Conservation (phyloP, 2,888 invertebrate genomes). For the Teleogryllus oceanicus region DNA sequence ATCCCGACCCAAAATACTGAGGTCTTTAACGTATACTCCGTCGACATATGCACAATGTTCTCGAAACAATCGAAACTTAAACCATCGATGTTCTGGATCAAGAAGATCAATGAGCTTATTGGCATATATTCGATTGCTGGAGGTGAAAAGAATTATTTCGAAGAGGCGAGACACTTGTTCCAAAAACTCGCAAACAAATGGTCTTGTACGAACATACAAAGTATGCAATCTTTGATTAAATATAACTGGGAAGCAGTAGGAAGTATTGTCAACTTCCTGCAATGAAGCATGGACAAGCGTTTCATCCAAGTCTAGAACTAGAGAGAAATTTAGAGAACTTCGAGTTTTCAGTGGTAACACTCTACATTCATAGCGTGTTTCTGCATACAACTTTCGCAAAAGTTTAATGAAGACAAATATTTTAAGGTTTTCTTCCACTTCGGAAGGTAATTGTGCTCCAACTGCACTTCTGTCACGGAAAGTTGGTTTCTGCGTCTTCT, state of each 20-base stretch:
- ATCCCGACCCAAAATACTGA: neutral
- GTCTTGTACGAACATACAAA: neutral
- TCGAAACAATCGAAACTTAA: neutral
- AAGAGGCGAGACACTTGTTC: neutral
- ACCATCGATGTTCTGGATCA: neutral
- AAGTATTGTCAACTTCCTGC: neutral
- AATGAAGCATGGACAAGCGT: neutral
- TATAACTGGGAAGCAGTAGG: neutral
- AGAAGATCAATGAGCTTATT: neutral
- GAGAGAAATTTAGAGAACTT: neutral
- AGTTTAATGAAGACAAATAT: neutral
- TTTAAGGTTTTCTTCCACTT: neutral
- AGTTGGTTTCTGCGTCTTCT: no score
- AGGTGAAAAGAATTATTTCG: neutral
- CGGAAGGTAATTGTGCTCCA: no score
- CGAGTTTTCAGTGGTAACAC: neutral
- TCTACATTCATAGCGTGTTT: neutral
- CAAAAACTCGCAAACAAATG: neutral
- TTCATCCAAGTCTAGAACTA: slow-evolving; percentile 6
- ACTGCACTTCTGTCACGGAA: no score
- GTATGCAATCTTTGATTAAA: neutral
- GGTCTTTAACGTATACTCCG: neutral
- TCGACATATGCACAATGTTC: slow-evolving; percentile 1
- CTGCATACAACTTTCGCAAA: neutral
- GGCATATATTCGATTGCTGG: neutral